Percentiles rank a stretch among this genome's conserved stretches.
Evolutionary conservation across 2,113 vertebrate species (phyloP).

Genomic region (Chaetorhynchus papuensis): DNA sequence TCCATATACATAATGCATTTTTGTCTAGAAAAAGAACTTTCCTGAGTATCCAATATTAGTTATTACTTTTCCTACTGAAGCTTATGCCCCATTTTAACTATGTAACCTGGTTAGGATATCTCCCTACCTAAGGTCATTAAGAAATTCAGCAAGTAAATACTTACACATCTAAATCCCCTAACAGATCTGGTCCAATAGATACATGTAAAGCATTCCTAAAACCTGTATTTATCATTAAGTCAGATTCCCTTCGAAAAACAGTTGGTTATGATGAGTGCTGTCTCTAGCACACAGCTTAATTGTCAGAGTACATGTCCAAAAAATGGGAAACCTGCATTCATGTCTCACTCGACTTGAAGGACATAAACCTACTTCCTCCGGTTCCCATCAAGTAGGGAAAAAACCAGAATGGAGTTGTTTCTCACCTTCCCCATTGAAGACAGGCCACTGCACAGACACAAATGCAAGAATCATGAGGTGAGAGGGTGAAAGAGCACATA

Average conservation of each 20-base stretch:
- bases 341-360: background rate
- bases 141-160: slow-evolving; percentile 1
- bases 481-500: background rate
- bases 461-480: background rate
- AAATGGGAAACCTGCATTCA: background rate
- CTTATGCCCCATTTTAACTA: background rate
- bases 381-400: background rate
- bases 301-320: background rate
- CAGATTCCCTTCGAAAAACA: background rate
- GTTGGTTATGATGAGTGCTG: background rate
- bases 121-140: background rate
- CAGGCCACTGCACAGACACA: background rate
- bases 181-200: background rate
- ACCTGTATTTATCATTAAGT: background rate
- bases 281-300: background rate
- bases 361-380: background rate
- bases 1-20: background rate
- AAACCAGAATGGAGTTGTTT: background rate
- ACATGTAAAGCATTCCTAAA: background rate
- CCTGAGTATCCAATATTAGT: background rate
- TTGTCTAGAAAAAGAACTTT: background rate
- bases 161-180: background rate
- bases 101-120: background rate
- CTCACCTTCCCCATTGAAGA: background rate
- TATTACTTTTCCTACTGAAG: background rate